phyloP scores from a whole-genome alignment of 2,113 vertebrate species.

The Cryptoleucopteryx plumbea region DNA sequence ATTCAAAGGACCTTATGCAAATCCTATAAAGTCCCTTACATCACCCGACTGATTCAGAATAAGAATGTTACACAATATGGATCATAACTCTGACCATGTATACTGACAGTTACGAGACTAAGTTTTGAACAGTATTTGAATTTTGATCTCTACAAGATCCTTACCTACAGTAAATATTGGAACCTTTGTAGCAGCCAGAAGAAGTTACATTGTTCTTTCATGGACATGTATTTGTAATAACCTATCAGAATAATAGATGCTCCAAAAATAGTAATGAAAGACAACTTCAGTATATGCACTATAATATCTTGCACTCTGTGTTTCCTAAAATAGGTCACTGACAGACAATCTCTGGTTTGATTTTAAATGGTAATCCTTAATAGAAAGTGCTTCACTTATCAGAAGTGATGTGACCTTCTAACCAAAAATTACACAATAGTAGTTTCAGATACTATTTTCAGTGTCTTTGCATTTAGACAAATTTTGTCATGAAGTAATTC shows the following conservation, averaged over 20 bases:
- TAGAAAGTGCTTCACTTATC: background rate
- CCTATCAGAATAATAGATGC: background rate
- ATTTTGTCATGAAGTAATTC: background rate
- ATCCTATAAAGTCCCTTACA: background rate
- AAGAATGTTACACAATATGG: background rate
- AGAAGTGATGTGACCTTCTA: background rate
- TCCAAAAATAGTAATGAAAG: background rate
- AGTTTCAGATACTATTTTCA: background rate
- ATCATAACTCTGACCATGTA: background rate
- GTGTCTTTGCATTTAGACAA: background rate
- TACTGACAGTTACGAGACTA: background rate
- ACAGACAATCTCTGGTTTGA: background rate
- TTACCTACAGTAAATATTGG: background rate
- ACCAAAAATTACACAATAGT: background rate
- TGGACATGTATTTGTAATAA: background rate
- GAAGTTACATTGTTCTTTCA: background rate
- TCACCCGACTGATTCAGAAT: background rate
- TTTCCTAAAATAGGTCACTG: conserved; percentile 2
- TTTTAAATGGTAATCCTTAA: background rate
- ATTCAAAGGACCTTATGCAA: background rate
- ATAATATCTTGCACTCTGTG: background rate
- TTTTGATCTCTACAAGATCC: background rate
- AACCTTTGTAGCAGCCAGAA: background rate
- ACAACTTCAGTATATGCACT: background rate
- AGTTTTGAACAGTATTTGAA: background rate